Base-by-base conservation (phyloP, 2,113 vertebrate species). In the Elephantulus edwardii region DNA sequence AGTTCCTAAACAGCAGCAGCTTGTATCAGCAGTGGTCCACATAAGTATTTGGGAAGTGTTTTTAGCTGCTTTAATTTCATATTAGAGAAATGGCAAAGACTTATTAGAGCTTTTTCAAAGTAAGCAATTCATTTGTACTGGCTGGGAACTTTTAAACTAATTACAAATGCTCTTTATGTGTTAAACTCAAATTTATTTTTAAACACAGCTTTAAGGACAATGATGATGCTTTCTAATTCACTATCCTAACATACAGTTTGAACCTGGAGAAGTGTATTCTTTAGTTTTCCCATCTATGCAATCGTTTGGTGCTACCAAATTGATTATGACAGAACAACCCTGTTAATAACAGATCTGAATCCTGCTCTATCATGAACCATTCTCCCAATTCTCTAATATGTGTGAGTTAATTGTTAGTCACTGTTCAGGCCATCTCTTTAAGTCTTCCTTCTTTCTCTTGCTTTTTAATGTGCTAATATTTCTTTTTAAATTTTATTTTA, bases 51-150 rank as follows among this genome's bases (percentile, higher is more conserved):
- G 48, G 89, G 74, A 96, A 92, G 42, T 91, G 60, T 80, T 92
- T 81, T 93, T 50, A 94, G 85, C 78, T 50, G 76, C n/a, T 76
- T 91, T 87, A 82, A 64, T 76, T 93, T 90, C 28, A 78, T 19
- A 20, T 83, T 56, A 91, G 12, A 56, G 33, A 83, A 93, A 87
- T 42, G 71, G 68, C 56, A 80, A 8, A 20, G 90, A 70, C 78
- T 14, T 92, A 10, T 72, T 90, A 80, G 6, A 60, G 60, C 5
- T 24, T 76, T 85, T 91, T 0, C 44, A 58, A 86, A 94, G 17
- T 58, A 52, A 90, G 28, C 2, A 0, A 92, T 94, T 94, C 5
- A 19, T 74, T 78, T 11, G 24, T 20, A 56, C 83, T 82, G 70
- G 35, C 33, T 66, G 56, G 82, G n/a, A 42, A 46, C n/a, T 82